Conservation (phyloP, 2,113 vertebrate genomes). For the Pollimyrus isidori region DNA sequence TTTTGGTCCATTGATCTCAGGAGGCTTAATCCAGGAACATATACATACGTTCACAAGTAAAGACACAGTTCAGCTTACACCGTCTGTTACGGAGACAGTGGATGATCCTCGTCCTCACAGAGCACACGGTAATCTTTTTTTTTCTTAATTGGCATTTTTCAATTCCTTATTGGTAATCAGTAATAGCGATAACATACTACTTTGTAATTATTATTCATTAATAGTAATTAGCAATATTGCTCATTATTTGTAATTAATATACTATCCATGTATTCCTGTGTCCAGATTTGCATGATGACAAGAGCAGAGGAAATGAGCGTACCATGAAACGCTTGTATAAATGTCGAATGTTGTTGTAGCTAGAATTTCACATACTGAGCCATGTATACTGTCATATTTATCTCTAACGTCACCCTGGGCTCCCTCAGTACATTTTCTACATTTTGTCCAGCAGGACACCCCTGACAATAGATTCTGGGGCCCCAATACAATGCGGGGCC, state of each 20-base stretch:
- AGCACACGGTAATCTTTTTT: constrained; percentile 27
- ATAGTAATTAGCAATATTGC: background rate
- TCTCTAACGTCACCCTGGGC: background rate
- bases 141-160: background rate
- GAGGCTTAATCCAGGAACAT: constrained; percentile 55
- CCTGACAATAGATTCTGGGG: no score
- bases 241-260: background rate
- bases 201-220: background rate
- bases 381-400: no score
- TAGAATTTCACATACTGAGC: background rate
- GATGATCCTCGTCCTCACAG: constrained; percentile 27
- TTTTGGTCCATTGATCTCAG: background rate
- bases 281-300: background rate
- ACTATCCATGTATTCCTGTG: background rate
- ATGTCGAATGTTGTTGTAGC: no score
- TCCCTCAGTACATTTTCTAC: no score
- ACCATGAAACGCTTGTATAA: background rate
- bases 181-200: background rate
- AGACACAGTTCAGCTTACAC: constrained; percentile 25
- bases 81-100: background rate
- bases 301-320: background rate
- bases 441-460: no score
- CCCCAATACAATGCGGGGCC: no score
- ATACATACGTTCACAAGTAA: constrained; percentile 4
- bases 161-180: background rate